These are phyloP conservation scores for Schizopygopsis pylzovi DNA, from an alignment of 2,797 vertebrate species.

Conservation along the genomic window DNA sequence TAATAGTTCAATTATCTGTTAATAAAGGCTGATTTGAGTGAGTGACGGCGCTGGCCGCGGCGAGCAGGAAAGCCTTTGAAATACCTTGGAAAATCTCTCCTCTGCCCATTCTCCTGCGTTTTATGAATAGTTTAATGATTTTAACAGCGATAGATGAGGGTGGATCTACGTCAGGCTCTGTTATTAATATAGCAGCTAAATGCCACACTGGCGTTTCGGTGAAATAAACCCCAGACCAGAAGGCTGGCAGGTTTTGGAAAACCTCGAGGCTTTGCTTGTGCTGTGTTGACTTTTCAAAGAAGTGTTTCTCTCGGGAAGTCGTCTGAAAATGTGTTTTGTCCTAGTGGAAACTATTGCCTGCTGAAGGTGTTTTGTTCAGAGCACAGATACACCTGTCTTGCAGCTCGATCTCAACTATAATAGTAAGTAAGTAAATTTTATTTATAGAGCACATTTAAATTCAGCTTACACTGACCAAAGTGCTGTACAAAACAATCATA, in stretches of 20 bases:
- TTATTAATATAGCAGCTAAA: slow-evolving; percentile 25
- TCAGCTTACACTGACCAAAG: too few relatives aligned
- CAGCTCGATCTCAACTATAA: too few relatives aligned
- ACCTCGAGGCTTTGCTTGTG: slow-evolving; percentile 66
- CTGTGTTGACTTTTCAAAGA: slow-evolving; percentile 69
- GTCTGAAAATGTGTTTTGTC: slow-evolving; percentile 48
- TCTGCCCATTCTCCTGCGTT: slow-evolving; percentile 1
- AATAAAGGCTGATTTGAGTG: slow-evolving; percentile 22
- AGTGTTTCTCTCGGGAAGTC: slow-evolving; percentile 68
- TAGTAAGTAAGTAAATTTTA: too few relatives aligned
- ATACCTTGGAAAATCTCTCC: slow-evolving; percentile 28
- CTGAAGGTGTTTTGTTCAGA: not conserved
- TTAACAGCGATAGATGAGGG: slow-evolving; percentile 40
- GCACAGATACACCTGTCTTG: not conserved
- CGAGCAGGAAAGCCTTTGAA: slow-evolving; percentile 36
- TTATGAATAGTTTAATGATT: slow-evolving; percentile 44
- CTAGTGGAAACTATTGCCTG: slow-evolving; percentile 57
- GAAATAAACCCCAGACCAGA: slow-evolving; percentile 18
- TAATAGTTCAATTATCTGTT: slow-evolving; percentile 1
- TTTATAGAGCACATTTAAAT: too few relatives aligned
- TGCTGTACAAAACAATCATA: too few relatives aligned
- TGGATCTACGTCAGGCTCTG: slow-evolving; percentile 10
- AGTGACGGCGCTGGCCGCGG: not conserved
- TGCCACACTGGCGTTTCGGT: not conserved
- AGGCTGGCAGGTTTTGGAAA: slow-evolving; percentile 46